A percentile compares a stretch with the other conserved stretches of the same genome.
These are phyloP conservation scores for Lasioglossum villosulum DNA, from an alignment of 2,888 invertebrate species.

Conservation along the genomic window DNA sequence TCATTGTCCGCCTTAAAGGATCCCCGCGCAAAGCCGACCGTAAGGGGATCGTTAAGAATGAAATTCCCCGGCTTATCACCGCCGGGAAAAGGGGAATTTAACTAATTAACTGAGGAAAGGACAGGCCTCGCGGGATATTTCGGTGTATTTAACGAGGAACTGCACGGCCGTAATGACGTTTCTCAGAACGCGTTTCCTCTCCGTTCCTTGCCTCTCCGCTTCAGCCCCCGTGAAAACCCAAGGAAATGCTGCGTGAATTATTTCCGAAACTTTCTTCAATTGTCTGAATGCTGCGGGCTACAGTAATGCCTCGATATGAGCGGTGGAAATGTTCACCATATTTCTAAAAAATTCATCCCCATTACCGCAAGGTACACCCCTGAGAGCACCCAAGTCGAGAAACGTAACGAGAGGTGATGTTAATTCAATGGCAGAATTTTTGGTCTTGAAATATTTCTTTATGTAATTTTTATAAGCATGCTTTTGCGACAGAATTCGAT, in stretches of 20 bases:
- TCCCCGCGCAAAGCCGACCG: constrained; percentile 49
- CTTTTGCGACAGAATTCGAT: background rate
- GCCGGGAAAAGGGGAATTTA: constrained; percentile 71
- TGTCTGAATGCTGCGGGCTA: constrained; percentile 24
- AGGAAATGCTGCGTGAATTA: constrained; percentile 11
- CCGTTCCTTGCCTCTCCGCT: no score
- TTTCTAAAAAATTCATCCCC: background rate
- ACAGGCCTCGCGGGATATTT: constrained; percentile 70
- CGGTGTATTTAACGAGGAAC: constrained; percentile 74
- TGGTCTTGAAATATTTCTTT: background rate
- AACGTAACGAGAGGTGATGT: background rate
- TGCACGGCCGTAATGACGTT: constrained; percentile 73
- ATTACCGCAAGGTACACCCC: background rate
- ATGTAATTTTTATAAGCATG: background rate
- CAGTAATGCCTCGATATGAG: background rate
- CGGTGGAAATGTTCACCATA: background rate
- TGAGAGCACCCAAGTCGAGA: background rate
- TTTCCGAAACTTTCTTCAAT: constrained; percentile 24
- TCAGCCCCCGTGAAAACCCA: background rate
- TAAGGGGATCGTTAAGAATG: constrained; percentile 71
- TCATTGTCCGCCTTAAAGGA: constrained; percentile 73
- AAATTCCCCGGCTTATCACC: constrained; percentile 75
- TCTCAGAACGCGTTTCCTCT: constrained; percentile 51
- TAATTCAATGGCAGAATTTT: background rate
- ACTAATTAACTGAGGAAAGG: constrained; percentile 75